Evolutionary conservation across 2,888 invertebrate genomes (phyloP).

Genomic region (Erpobdella octoculata): DNA sequence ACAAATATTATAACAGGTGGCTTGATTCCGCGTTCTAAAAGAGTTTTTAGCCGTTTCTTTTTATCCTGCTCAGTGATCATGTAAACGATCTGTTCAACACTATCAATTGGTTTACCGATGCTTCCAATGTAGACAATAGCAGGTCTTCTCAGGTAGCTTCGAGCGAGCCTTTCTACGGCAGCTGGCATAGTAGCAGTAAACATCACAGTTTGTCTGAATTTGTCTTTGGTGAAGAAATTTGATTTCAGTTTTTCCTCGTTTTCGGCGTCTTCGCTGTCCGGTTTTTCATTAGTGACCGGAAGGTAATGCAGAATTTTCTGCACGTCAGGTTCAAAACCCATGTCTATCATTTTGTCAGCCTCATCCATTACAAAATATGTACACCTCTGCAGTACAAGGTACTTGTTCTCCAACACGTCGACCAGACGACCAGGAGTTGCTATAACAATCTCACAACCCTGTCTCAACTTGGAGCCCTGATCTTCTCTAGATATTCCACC

Average conservation of each 20-base stretch:
- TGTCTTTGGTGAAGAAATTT: constrained; percentile 90
- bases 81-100: constrained; percentile 92
- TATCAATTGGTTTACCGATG: constrained; percentile 89
- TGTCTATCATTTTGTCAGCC: constrained; percentile 99
- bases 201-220: constrained; percentile 98
- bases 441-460: constrained; percentile 98
- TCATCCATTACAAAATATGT: constrained; percentile 79
- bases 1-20: constrained; percentile 99
- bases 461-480: constrained; percentile 86
- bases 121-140: constrained; percentile 96
- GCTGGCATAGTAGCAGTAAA: constrained; percentile 99
- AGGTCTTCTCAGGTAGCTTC: constrained; percentile 85
- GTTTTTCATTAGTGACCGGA: constrained; percentile 95
- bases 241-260: constrained; percentile 79
- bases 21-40: constrained; percentile 74
- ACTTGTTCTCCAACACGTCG: constrained; percentile 94
- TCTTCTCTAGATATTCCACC: constrained; percentile 80
- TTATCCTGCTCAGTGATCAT: constrained; percentile 92
- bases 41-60: constrained; percentile 87
- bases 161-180: constrained; percentile 88
- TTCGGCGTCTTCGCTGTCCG: constrained; percentile 95
- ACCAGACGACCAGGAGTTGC: constrained; percentile 98
- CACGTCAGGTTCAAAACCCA: constrained; percentile 94
- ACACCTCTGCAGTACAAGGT: constrained; percentile 89
- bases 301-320: constrained; percentile 94